phyloP scores from a whole-genome alignment of 2,113 vertebrate genomes.

The Perca schrenkii region DNA sequence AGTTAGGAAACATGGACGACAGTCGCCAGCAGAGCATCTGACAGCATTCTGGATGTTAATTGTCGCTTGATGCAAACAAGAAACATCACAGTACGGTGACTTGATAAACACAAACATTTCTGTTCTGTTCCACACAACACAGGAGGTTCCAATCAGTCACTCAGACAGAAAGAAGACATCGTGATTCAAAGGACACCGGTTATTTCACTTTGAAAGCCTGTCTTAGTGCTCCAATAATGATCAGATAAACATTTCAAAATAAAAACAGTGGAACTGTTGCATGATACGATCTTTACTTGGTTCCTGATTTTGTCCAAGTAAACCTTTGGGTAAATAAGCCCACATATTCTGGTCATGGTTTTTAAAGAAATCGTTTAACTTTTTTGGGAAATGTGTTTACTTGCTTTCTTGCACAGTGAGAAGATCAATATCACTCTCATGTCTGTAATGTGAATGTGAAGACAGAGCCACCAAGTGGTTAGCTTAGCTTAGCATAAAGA shows the following conservation, averaged over 20 bases:
- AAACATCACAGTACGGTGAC: neutral
- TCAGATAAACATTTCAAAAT: constrained; percentile 18
- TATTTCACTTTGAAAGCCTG: constrained; percentile 13
- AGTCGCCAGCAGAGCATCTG: constrained; percentile 17
- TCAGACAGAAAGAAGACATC: neutral
- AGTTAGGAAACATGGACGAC: constrained; percentile 28
- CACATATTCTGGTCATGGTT: neutral
- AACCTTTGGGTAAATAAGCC: neutral
- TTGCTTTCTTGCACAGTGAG: neutral
- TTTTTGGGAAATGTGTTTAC: neutral
- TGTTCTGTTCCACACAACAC: neutral
- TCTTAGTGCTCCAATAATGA: neutral
- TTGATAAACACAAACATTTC: neutral
- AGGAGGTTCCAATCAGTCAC: constrained; percentile 8
- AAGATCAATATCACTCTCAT: neutral
- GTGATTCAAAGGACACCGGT: constrained; percentile 3
- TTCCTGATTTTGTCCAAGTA: neutral
- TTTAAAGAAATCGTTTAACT: neutral
- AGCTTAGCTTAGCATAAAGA: neutral
- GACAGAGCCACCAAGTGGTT: neutral
- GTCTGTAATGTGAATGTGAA: neutral
- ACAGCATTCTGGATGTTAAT: constrained; percentile 22
- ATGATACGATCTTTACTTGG: constrained; percentile 14
- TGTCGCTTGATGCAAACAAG: neutral
- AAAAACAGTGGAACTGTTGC: neutral